Base-by-base conservation (phyloP, 1,140 invertebrate genomes). In the Hylaeus anthracinus region DNA sequence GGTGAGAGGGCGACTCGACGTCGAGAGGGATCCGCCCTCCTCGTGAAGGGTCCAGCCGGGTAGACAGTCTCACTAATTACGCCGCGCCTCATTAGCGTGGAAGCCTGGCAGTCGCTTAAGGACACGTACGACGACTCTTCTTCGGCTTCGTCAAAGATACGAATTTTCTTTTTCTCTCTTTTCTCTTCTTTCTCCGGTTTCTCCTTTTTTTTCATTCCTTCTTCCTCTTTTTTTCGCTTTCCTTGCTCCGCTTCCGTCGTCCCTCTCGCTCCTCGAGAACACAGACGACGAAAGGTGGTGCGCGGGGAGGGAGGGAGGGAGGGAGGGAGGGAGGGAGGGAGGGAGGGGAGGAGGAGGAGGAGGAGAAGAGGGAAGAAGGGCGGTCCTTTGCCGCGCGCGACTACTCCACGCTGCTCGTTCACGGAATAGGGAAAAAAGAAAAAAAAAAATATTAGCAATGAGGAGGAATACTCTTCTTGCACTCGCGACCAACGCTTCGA, bases 31-130 rank as follows among this genome's bases (percentile, higher is more conserved):
- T 87, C 74, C 72, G 60, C 82, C 75, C 72, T 84, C 75, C 61
- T 87, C 69, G 72, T 81, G 67, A 84, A 79, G 85, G 83, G 79
- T 86, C 78, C 69, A 84, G 72, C 81, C 70, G 79, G 45, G 79
- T 84, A 92, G 92, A 93, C 91, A 92, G 90, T 92, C 90, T 92
- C 92, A 93, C 92, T 93, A 93, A 93, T 93, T 93, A 93, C 92
- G 88, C 90, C 87, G 90, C 90, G 92, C 92, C 92, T 93, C 92
- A 93, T 93, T 93, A 93, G 91, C 91, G 90, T 91, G 82, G 78
- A 87, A 82, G 86, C 82, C 64, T 67, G 75, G 70, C 70, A 84
- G 83, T 87, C 86, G 86, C 86, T 88, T 88, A 87, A 88, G 86
- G 79, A 88, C 84, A 88, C 84, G 86, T 88, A 86, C 82, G 82